phyloP scores from a whole-genome alignment of 2,113 vertebrate genomes.

The Calyptommatus sinebrachiatus region DNA sequence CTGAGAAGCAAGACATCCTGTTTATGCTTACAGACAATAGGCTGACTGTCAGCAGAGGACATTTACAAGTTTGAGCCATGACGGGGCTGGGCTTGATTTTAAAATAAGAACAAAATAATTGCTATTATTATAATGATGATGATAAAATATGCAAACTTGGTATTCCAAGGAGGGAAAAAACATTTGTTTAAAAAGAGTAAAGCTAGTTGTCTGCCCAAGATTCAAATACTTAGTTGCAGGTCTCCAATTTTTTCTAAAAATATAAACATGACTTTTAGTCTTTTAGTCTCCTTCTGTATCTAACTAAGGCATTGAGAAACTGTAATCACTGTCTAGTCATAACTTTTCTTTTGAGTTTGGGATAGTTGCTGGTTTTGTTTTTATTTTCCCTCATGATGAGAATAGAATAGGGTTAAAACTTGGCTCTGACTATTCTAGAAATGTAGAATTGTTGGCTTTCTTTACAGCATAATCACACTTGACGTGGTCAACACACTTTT shows the following conservation, averaged over 20 bases:
- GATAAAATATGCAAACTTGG: not conserved
- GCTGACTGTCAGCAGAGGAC: constrained; percentile 32
- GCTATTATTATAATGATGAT: not conserved
- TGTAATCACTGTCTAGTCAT: not conserved
- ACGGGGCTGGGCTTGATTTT: not conserved
- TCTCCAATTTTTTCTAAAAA: not conserved
- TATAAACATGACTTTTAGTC: not conserved
- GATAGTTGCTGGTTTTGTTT: not conserved
- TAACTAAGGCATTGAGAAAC: not conserved
- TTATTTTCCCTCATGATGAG: not conserved
- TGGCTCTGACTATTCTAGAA: not conserved
- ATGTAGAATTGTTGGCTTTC: not conserved
- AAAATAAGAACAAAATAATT: not conserved
- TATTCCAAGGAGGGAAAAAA: not conserved
- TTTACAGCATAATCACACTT: not conserved
- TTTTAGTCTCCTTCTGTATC: too few relatives aligned
- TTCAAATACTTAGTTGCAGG: not conserved
- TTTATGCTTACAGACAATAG: constrained; percentile 54
- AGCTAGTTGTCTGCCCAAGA: too few relatives aligned
- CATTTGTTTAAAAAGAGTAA: not conserved
- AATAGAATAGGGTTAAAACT: not conserved
- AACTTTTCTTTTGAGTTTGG: not conserved
- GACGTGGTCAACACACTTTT: not conserved
- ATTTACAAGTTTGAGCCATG: not conserved
- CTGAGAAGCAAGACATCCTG: constrained; percentile 50